Base-by-base conservation (phyloP, 2,113 vertebrate genomes). In the Calcarius ornatus region DNA sequence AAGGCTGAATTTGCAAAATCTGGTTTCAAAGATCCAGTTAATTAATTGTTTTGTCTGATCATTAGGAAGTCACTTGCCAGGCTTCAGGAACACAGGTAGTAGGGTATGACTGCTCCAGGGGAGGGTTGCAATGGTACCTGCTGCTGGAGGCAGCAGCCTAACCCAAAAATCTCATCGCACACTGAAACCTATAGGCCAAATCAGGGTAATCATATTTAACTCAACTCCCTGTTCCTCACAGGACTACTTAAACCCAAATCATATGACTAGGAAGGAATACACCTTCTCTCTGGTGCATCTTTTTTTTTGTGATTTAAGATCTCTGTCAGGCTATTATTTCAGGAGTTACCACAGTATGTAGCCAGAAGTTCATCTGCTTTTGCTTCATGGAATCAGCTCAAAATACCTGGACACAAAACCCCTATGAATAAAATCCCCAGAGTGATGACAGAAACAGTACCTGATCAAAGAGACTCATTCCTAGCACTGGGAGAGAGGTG, bases 391-490 rank as follows among this genome's bases (percentile, higher is more conserved):
- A 81, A 66, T 23, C 12, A 65, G 21, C 19, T 80, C 28, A 60
- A 75, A 78, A 53, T n/a, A 84, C 14, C 27, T 33, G 12, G 45
- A 83, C 11, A 48, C 12, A 79, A 95, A 86, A 35, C 3, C 5
- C 9, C 9, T 27, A 31, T 24, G 22, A 50, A 38, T 37, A 35
- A 70, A 33, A 66, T 15, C 23, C 54, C n/a, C 6, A 11, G 60
- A 43, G 16, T 18, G 10, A 42, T 40, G 23, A 51, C 22, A 77
- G n/a, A 69, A 92, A 50, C 53, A 56, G 48, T 98, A 99, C 99
- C 99, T 99, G 99, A 94, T 99, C 99, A 81, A 99, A 99, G 38
- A 99, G 98, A 95, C 99, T 99, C 97, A 99, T 95, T 88, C 98
- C 98, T 24, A 99, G 97, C 81, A 99, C 98, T 2, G 99, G 99